These are phyloP conservation scores for Corella eumyota DNA, from an alignment of 23 tunicate species.

Conservation along the genomic window DNA sequence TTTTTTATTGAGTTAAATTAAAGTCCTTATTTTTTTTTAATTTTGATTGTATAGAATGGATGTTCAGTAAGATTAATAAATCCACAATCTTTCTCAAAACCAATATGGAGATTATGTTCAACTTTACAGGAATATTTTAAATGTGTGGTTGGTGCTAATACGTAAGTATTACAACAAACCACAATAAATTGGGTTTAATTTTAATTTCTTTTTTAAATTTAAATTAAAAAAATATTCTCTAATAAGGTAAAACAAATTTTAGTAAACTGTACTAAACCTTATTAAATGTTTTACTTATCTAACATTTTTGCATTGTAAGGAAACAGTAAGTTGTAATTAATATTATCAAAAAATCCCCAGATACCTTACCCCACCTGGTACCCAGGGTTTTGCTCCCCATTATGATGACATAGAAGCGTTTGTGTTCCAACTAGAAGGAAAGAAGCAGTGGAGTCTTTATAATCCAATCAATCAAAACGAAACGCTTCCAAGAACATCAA, in stretches of 20 bases:
- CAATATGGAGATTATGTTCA: constrained; percentile 71
- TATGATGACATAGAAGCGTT: constrained; percentile 97
- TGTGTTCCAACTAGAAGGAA: constrained; percentile 84
- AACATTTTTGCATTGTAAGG: too few species aligned
- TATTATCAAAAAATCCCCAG: constrained; percentile 4
- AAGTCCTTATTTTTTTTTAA: too few species aligned
- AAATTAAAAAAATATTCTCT: background rate
- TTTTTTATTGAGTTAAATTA: too few species aligned
- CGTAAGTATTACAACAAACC: constrained; percentile 28
- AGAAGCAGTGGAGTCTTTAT: constrained; percentile 80
- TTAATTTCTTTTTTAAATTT: background rate
- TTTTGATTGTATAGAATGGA: constrained; percentile 39
- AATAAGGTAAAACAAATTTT: too few species aligned
- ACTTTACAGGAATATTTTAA: constrained; percentile 88
- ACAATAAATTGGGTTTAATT: background rate
- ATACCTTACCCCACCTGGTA: constrained; percentile 87
- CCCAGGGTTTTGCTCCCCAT: constrained; percentile 96
- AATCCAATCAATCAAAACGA: constrained; percentile 39
- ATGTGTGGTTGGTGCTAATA: constrained; percentile 88
- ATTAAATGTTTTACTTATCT: too few species aligned
- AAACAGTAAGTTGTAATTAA: background rate
- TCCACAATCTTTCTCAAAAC: constrained; percentile 81
- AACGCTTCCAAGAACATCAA: constrained; percentile 73
- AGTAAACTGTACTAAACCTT: background rate
- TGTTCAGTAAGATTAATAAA: constrained; percentile 78